These are phyloP conservation scores for Epinephelus cyanopodus DNA, from an alignment of 2,113 vertebrate species.

Conservation along the genomic window DNA sequence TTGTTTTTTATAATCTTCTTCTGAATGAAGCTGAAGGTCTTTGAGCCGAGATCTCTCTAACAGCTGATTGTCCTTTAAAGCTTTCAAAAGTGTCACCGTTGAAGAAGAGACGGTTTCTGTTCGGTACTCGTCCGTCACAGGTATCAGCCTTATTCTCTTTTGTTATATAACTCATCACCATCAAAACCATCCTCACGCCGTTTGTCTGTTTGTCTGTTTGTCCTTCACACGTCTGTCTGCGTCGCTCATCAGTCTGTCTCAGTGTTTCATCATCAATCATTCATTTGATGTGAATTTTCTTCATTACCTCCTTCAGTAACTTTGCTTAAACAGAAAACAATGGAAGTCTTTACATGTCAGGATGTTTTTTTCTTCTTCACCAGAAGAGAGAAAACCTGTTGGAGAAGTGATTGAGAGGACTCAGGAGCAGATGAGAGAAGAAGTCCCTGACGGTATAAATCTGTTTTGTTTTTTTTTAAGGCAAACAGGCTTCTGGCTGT, in stretches of 20 bases:
- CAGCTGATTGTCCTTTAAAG: conserved; percentile 45
- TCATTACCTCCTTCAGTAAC: neutral
- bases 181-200: neutral
- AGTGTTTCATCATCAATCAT: neutral
- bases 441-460: conserved; percentile 75
- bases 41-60: neutral
- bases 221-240: neutral
- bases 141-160: conserved; percentile 37
- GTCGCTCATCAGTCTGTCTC: no score
- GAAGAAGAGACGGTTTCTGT: conserved; percentile 65
- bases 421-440: conserved; percentile 82
- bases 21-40: neutral
- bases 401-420: conserved; percentile 86
- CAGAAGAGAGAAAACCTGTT: conserved; percentile 81
- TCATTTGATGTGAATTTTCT: neutral
- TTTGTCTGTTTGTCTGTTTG: neutral
- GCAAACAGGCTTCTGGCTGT: conserved; percentile 45
- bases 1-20: neutral
- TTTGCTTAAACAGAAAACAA: neutral
- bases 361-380: conserved; percentile 38
- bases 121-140: conserved; percentile 55
- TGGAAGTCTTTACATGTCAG: neutral
- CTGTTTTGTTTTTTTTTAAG: neutral
- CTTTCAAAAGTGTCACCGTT: conserved; percentile 60
- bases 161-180: neutral